Base-by-base conservation (phyloP, 2,797 vertebrate genomes). In the Emydoidea blandingii region DNA sequence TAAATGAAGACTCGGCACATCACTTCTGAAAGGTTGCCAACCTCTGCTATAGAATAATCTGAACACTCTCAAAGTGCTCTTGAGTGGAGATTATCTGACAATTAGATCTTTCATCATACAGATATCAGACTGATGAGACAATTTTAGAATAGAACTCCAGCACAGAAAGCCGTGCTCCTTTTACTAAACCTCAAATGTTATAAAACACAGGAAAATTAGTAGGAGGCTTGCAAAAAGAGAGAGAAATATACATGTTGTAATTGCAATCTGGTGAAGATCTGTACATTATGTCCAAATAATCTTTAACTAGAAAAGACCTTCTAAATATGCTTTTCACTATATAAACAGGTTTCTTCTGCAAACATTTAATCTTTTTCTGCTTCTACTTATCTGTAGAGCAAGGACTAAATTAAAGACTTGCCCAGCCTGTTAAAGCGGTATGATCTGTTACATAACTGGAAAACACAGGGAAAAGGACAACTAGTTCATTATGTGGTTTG, bases 381-480 rank as follows among this genome's bases (percentile, higher is more conserved):
- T 95, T 90, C 90, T 91, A 15, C 11, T 5, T 94, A 95, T 90
- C 83, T 94, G 95, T 80, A 94, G 93, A 97, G 90, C 96, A 96
- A 57, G 79, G 95, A 91, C 89, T 95, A 14, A 54, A 23, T 53
- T n/a, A 19, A n/a, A 59, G 12, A 9, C 41, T 83, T 82, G 86
- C 41, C 78, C 91, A 91, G 89, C 92, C 86, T 93, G 85, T 95
- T 97, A 65, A 79, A 79, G 79, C 44, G 9, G 62, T 82, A 83
- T 12, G 0, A 87, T 89, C 85, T 95, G 81, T 94, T 94, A 93
- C 80, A 21, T 86, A 96, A 96, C 68, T 50, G 87, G 37, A 81
- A 90, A 91, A 72, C 68, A 79, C 52, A 12, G 91, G 62, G 81
- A 83, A 54, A 41, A 88, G 72, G 56, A 81, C 79, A 21, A 49